A percentile compares a stretch with the other conserved stretches of the same genome.
Conservation (phyloP, 2,888 invertebrate genomes). For the Zaprionus obscuricornis region DNA sequence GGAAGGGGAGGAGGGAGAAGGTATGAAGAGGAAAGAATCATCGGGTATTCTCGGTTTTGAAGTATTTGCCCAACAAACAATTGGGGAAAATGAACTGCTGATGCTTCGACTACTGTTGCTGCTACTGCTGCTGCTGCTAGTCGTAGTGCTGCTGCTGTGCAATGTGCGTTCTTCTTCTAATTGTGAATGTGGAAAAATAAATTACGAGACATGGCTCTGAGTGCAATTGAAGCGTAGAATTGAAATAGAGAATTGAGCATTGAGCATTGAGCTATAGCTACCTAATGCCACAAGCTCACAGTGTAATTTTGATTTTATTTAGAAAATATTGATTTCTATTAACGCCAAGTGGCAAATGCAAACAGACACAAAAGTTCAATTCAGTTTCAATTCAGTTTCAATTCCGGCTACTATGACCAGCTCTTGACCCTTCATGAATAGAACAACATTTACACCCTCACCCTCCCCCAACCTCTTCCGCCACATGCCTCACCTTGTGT, state of each 20-base stretch:
- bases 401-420: constrained; percentile 24
- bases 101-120: constrained; percentile 13
- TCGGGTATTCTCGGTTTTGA: constrained; percentile 52
- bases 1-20: too few species aligned
- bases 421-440: constrained; percentile 63
- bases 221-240: constrained; percentile 22
- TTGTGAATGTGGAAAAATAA: constrained; percentile 76
- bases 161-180: constrained; percentile 62
- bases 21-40: constrained; percentile 35
- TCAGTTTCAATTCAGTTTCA: constrained; percentile 8
- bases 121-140: not conserved
- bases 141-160: too few species aligned
- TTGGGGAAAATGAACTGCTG: constrained; percentile 69
- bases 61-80: constrained; percentile 74
- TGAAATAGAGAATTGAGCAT: too few species aligned
- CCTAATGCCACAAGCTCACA: constrained; percentile 32
- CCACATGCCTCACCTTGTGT: too few species aligned
- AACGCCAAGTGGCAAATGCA: constrained; percentile 64
- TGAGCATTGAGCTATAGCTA: constrained; percentile 1
- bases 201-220: constrained; percentile 57
- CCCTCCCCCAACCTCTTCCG: constrained; percentile 1
- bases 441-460: constrained; percentile 21
- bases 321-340: constrained; percentile 77
- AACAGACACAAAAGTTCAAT: constrained; percentile 35
- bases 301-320: constrained; percentile 54